Evolutionary conservation across 2,888 invertebrate genomes (phyloP), one percentile per base, ranked within the genome.

Genomic region (Thecocarcelia acutangulata): DNA sequence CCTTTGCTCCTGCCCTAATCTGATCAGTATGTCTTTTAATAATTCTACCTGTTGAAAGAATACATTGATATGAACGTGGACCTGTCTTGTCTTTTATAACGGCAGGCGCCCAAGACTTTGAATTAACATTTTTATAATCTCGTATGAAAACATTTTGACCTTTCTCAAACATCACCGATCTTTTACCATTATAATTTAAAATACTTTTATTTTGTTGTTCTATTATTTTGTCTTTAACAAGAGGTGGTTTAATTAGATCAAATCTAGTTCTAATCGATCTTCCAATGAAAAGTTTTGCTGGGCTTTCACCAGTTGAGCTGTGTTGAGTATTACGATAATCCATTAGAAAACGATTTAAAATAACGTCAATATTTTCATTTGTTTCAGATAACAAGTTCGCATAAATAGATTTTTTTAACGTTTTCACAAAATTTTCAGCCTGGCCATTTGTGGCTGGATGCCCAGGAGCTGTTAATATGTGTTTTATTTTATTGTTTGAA

Each of bases 61-160:
- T 5, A 24, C 24, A 2, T 5, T 24, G 24, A 5, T 24, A 24
- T 5, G 24, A 24, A 24, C 24, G 24, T 24, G 5, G n/a, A 24
- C 24, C 24, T 5, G 5, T 2, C 24, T 33, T 33, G 3, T 33
- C 33, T 33, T 33, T 33, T 1, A 81, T 61, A 15, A 66, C 56
- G 9, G 81, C 68, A 13, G 76, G 46, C 9, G 66, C 21, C 64
- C 75, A 75, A 4, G 80, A 80, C 15, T 80, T 24, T 50, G 56
- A 58, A 52, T 74, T 64, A 13, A 21, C 9, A 21, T 59, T 42
- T 33, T 46, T 63, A 19, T 63, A 63, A 17, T 63, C 46, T 24
- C 61, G n/a, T 15, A 46, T 63, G 9, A 24, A 61, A 24, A 61
- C 61, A 44, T 40, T 61, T 46, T 63, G 33, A 17, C 40, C 40